Conservation (phyloP, 2,113 vertebrate genomes). For the Cairina moschata region DNA sequence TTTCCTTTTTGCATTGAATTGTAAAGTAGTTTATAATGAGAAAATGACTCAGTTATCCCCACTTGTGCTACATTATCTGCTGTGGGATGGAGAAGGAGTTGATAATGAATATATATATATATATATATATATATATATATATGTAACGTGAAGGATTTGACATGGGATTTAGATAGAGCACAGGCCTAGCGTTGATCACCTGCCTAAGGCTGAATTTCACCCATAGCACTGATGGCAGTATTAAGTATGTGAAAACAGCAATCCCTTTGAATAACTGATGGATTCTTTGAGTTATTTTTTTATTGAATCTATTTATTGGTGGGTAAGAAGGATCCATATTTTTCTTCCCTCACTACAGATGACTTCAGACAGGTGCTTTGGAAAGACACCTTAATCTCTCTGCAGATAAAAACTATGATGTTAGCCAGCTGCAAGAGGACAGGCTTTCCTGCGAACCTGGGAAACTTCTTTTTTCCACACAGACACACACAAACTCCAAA, state of each 20-base stretch:
- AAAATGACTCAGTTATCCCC: conserved; percentile 59
- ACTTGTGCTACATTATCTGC: conserved; percentile 45
- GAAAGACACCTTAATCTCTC: not conserved
- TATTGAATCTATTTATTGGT: not conserved
- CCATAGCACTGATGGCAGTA: not conserved
- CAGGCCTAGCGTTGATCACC: not conserved
- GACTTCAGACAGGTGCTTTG: not conserved
- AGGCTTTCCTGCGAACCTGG: not conserved
- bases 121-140: not conserved
- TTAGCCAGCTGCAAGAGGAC: not conserved
- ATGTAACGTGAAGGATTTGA: not conserved
- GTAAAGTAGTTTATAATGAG: conserved; percentile 65
- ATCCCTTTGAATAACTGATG: conserved; percentile 26
- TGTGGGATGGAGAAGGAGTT: conserved; percentile 16
- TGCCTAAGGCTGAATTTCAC: conserved; percentile 22
- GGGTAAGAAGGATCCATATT: not conserved
- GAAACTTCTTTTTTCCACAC: not conserved
- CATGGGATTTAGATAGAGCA: not conserved
- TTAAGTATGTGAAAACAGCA: conserved; percentile 1
- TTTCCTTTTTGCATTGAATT: conserved; percentile 42
- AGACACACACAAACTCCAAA: not conserved
- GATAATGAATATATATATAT: not conserved
- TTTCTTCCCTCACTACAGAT: not conserved
- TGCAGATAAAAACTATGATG: not conserved
- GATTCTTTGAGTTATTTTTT: not conserved